A percentile compares a stretch with the other conserved stretches of the same genome.
Evolutionary conservation across 1,140 invertebrate species (phyloP).

Genomic region (Mercenaria mercenaria): DNA sequence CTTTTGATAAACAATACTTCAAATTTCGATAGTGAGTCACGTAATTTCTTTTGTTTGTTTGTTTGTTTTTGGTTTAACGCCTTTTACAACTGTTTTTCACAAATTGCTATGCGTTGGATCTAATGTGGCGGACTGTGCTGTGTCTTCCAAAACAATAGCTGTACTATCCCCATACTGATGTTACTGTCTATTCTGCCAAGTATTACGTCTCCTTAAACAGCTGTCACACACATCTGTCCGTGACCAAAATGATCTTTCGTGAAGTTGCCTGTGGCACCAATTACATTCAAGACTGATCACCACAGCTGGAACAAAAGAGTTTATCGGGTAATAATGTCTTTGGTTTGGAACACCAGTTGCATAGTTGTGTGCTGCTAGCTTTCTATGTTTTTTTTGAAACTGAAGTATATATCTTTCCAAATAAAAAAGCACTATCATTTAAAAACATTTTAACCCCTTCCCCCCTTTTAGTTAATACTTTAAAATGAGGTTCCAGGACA

Average conservation of each 20-base stretch:
- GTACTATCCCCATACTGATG: not conserved
- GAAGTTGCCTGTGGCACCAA: too few species aligned
- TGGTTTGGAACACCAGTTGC: not conserved
- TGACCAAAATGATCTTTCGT: not conserved
- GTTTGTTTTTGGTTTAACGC: too few species aligned
- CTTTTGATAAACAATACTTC: not conserved
- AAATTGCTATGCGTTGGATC: not conserved
- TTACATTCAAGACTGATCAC: not conserved
- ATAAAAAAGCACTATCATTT: too few species aligned
- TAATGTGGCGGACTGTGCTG: not conserved
- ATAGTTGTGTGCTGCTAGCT: not conserved
- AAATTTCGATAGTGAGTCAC: constrained; percentile 30
- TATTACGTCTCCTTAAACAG: not conserved
- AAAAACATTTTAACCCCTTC: too few species aligned
- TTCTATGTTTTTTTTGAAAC: not conserved
- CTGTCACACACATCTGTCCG: not conserved
- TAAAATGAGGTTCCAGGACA: too few species aligned
- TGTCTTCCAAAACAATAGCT: not conserved
- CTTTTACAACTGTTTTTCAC: too few species aligned
- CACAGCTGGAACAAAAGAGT: not conserved
- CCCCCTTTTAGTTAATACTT: too few species aligned
- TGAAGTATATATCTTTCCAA: not conserved
- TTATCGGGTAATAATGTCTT: not conserved
- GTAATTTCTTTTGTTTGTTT: too few species aligned
- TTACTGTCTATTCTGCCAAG: too few species aligned